Base-by-base conservation (phyloP, 2,888 invertebrate genomes). In the Myopa testacea region DNA sequence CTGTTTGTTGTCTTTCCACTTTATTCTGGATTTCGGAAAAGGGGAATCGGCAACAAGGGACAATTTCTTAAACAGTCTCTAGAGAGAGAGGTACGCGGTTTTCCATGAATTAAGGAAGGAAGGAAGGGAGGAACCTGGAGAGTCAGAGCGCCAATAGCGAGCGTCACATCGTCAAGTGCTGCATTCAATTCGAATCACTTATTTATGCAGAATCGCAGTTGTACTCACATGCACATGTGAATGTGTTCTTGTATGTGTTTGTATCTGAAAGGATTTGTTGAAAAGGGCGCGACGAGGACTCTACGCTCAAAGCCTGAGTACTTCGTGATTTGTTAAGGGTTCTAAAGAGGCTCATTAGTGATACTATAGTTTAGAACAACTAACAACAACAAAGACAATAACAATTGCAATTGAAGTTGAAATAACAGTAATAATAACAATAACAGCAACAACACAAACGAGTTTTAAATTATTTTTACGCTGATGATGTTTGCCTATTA, bases 241-340 rank as follows among this genome's bases (percentile, higher is more conserved):
- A 52, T 10, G 38, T 55, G 14, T 71, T 38, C 14, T 26, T 58
- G 58, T 55, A 5, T 58, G 71, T 37, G 38, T 58, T 26, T 55
- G 45, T 71, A 40, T 71, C 10, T 69, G 34, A 38, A 34, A n/a
- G 70, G 26, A 12, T 70, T 19, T 45, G 19, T 40, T 55, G n/a
- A 14, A 50, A 50, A 50, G 50, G 50, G 14, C 50, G 26, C 26
- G 26, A 26, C 26, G 26, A 26, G 26, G 50, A 55, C 55, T 55
- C 55, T 14, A 26, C 55, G 8, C 14, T 8, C 55, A 55, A 55
- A 55, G 6, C 6, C 4, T 55, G 16, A 55, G 55, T 55, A 55
- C 55, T 12, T 55, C 55, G 5, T 14, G 16, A 55, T n/a, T n/a
- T 55, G 55, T n/a, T n/a, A 4, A 55, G 55, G 10, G 55, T 16